These are phyloP conservation scores for Peromyscus melanophrys DNA, from an alignment of 2,797 vertebrate species.

Conservation along the genomic window DNA sequence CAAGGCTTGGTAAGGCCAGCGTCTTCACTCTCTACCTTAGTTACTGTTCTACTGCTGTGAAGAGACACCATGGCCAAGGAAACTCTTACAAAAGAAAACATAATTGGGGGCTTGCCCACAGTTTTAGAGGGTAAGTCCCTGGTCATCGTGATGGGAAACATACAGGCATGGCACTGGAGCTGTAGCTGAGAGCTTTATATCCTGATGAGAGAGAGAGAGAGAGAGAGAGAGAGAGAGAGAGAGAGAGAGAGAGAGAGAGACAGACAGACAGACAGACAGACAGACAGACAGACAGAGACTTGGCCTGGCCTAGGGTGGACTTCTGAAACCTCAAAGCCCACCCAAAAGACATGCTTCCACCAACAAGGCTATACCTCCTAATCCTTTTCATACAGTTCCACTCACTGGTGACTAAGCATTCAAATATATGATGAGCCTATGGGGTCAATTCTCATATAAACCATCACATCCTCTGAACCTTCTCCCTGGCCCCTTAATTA, in stretches of 20 bases:
- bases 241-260: neutral
- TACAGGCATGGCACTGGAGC: neutral
- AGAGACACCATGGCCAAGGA: neutral
- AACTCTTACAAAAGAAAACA: neutral
- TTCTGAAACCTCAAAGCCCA: neutral
- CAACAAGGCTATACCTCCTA: neutral
- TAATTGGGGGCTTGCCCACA: neutral
- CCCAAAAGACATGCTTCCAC: neutral
- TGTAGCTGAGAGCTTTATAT: neutral
- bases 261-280: neutral
- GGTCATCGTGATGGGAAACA: neutral
- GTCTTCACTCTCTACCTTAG: neutral
- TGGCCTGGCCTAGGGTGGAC: neutral
- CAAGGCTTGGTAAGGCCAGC: neutral
- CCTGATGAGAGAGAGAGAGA: neutral
- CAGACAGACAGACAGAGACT: neutral
- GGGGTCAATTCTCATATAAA: neutral
- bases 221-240: too few species aligned
- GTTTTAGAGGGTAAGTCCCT: neutral
- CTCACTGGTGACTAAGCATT: neutral
- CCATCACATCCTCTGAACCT: neutral
- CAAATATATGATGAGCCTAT: neutral
- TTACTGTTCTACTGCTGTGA: neutral
- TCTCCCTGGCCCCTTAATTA: neutral
- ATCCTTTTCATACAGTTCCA: neutral